Evolutionary conservation across 2,888 invertebrate genomes (phyloP), one percentile per base, ranked within the genome.

Genomic region (Galerucella pusilla): DNA sequence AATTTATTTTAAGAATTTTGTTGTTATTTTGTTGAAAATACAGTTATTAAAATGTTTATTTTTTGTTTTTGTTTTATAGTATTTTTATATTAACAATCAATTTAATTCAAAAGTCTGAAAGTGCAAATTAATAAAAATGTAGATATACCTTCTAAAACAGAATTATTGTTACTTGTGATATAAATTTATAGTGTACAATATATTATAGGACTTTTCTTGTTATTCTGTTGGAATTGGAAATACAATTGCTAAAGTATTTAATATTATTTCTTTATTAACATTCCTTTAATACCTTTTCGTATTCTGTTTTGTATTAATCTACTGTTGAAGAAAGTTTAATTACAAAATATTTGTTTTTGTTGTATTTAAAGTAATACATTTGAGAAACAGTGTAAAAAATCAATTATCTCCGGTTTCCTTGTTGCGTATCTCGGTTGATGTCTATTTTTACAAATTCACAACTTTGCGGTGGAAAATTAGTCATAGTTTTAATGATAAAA

Each of bases 11-110:
- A 54, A 28, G 25, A 52, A 49, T 63, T 70, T 25, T 64, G 70
- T 68, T 75, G 71, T 75, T 75, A 49, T 69, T 64, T 71, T 75
- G 69, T 72, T 69, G 45, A 72, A 65, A 75, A 75, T 75, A 75
- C 60, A 72, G 60, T 52, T 68, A 52, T 6, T 42, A 71, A 68
- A 71, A 28, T 61, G 2, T 65, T 64, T 57, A 42, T 25, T 52
- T 16, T 14, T 72, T n/a, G 28, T 52, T 64, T 14, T 54, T 61
- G 28, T n/a, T 35, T 7, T 61, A 9, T 28, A 61, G 10, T 20
- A 20, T 60, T 60, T 20, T 25, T 20, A 25, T 25, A 16, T 60
- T 25, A 20, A 25, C 59, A 60, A 28, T 25, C 20, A 60, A 60
- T 25, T 60, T 10, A 20, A 25, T 20, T 25, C 5, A 10, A 25